Evolutionary conservation across 1,140 invertebrate species (phyloP), one percentile per base, ranked within the genome.

Genomic region (Adelges cooleyi): DNA sequence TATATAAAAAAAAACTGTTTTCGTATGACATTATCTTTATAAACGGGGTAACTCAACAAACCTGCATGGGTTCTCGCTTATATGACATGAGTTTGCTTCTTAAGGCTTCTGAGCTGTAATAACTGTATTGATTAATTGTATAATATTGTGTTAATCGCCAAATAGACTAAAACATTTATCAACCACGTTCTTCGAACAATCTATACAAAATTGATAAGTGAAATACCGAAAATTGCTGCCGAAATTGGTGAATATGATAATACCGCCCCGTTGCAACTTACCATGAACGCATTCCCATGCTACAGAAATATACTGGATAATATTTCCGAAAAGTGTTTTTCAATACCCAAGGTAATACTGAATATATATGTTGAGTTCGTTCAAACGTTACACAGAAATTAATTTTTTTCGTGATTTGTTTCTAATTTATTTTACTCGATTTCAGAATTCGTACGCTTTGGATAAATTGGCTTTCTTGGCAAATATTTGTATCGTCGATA

Each of bases 231-330:
- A 9, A 62, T 62, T 17, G 29, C 5, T 6, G 18, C 2, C 2
- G 9, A 33, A 33, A 29, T 62, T 20, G 56, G 56, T 1, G n/a
- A 27, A 9, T 18, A 46, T 8, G 5, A 62, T 1, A 2, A 27
- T 10, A 40, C 42, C 5, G 18, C 27, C 18, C 0, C 18, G 20
- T n/a, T 62, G 9, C 6, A 20, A 13, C 42, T 62, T 3, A 11
- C 42, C 6, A 20, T 62, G 6, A 27, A 22, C 10, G 22, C 44
- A 1, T 62, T 62, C 2, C 56, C 38, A 17, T 62, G 56, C 18
- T 62, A 62, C 17, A 62, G 42, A 29, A 46, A 23, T 46, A 48
- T 62, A 18, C 6, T 62, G 22, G 33, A 62, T 17, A 48, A 48
- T 29, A 62, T 62, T 13, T 29, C 25, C 1, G 25, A 48, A 33